phyloP scores from a whole-genome alignment of 2,113 vertebrate species.

The Thomomys bottae region DNA sequence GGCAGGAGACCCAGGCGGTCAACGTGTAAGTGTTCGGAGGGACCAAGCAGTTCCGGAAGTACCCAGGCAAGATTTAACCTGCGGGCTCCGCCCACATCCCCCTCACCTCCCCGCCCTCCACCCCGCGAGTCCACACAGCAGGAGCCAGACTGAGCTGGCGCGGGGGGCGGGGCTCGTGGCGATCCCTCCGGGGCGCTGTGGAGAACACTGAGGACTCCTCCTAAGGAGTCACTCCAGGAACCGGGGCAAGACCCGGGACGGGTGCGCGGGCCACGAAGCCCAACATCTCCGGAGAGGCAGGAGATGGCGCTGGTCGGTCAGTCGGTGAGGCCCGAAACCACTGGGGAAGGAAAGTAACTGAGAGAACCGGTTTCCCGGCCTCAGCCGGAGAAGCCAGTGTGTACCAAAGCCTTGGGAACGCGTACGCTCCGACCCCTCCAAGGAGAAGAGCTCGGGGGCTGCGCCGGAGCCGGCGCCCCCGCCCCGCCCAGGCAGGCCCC shows the following conservation, averaged over 20 bases:
- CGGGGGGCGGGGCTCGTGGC: no score
- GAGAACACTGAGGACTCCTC: neutral
- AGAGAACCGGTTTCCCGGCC: constrained; percentile 76
- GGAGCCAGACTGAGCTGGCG: neutral
- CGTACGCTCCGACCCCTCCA: neutral
- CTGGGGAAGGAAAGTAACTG: constrained; percentile 59
- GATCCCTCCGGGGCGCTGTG: neutral
- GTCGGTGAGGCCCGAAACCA: neutral
- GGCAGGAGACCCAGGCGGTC: neutral
- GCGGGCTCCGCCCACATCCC: neutral
- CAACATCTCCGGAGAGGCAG: neutral
- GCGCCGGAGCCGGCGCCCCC: neutral
- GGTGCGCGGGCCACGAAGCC: neutral
- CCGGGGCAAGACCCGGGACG: neutral
- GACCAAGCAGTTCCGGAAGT: neutral
- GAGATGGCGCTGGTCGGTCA: neutral
- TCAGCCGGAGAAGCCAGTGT: neutral
- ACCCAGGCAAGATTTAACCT: neutral
- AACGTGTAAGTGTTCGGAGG: neutral
- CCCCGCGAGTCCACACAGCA: neutral
- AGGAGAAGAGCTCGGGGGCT: neutral
- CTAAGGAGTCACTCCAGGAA: neutral
- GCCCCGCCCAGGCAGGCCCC: no score
- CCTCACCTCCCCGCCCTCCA: no score
- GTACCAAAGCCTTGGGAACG: neutral